These are phyloP conservation scores for Synanthedon vespiformis DNA, from an alignment of 2,888 invertebrate genomes.

Conservation along the genomic window DNA sequence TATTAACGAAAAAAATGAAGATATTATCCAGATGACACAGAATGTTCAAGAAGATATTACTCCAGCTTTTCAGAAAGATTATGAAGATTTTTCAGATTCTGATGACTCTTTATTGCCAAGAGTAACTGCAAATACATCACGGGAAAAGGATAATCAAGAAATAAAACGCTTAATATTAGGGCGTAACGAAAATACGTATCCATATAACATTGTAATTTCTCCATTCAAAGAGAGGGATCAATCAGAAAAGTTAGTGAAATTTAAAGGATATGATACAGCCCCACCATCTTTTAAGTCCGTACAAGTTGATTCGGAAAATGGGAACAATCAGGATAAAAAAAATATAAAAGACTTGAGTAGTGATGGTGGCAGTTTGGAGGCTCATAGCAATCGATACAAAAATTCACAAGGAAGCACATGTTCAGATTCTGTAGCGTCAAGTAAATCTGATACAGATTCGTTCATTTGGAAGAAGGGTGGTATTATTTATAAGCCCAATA, in stretches of 20 bases:
- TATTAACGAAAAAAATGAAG: slow-evolving; percentile 17
- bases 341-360: neutral
- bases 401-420: slow-evolving; percentile 15
- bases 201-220: slow-evolving; percentile 55
- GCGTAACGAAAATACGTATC: slow-evolving; percentile 42
- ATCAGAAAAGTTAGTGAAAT: slow-evolving; percentile 40
- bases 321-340: slow-evolving; percentile 3
- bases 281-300: neutral
- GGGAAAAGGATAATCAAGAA: slow-evolving; percentile 23
- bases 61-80: slow-evolving; percentile 8
- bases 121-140: slow-evolving; percentile 24
- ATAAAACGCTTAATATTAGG: slow-evolving; percentile 56
- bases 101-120: slow-evolving; percentile 40
- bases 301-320: slow-evolving; percentile 12
- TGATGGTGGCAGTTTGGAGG: neutral
- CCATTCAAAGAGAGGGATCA: slow-evolving; percentile 39
- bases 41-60: slow-evolving; percentile 1
- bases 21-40: neutral
- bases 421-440: slow-evolving; percentile 36
- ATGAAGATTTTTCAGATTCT: slow-evolving; percentile 42
- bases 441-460: slow-evolving; percentile 34
- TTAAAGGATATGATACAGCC: slow-evolving; percentile 19
- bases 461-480: slow-evolving; percentile 34
- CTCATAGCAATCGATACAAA: slow-evolving; percentile 6
- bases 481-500: slow-evolving; percentile 8